Percentiles rank a stretch among this genome's conserved stretches.
Evolutionary conservation across 2,888 invertebrate genomes (phyloP).

Genomic region (Dasypogon diadema): DNA sequence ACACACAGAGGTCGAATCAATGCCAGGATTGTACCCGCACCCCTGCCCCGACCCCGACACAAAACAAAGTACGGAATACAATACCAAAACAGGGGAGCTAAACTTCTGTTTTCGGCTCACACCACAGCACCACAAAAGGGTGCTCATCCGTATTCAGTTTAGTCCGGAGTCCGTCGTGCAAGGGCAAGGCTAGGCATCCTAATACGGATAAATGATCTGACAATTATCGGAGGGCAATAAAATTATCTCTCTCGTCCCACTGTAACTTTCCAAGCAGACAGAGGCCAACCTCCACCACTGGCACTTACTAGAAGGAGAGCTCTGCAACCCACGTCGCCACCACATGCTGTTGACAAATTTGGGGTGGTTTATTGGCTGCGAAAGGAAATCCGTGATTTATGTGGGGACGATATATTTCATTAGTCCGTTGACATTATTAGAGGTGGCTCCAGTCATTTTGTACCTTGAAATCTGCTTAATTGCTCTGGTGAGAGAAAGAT

Average conservation of each 20-base stretch:
- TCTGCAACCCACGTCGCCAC: background rate
- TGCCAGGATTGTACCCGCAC: background rate
- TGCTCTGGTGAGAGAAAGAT: slow-evolving; percentile 16
- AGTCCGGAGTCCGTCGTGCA: background rate
- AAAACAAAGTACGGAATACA: slow-evolving; percentile 27
- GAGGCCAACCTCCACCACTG: background rate
- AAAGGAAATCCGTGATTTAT: slow-evolving; percentile 58
- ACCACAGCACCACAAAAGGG: slow-evolving; percentile 35
- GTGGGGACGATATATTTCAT: slow-evolving; percentile 54
- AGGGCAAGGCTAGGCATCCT: slow-evolving; percentile 1
- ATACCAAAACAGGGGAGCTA: slow-evolving; percentile 24
- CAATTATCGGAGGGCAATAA: slow-evolving; percentile 56
- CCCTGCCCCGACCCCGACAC: slow-evolving; percentile 29
- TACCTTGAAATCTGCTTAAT: slow-evolving; percentile 47
- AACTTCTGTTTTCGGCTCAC: background rate
- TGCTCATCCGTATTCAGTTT: slow-evolving; percentile 14
- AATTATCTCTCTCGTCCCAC: slow-evolving; percentile 49
- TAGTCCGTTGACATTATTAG: slow-evolving; percentile 48
- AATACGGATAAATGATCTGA: slow-evolving; percentile 55
- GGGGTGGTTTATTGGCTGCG: slow-evolving; percentile 56
- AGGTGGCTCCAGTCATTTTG: slow-evolving; percentile 17
- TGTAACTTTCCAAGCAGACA: slow-evolving; percentile 2
- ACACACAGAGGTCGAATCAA: slow-evolving; percentile 5
- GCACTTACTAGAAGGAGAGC: background rate
- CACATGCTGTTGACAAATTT: slow-evolving; percentile 52